phyloP scores from a whole-genome alignment of 2,113 vertebrate species.

The Podarcis cretensis region DNA sequence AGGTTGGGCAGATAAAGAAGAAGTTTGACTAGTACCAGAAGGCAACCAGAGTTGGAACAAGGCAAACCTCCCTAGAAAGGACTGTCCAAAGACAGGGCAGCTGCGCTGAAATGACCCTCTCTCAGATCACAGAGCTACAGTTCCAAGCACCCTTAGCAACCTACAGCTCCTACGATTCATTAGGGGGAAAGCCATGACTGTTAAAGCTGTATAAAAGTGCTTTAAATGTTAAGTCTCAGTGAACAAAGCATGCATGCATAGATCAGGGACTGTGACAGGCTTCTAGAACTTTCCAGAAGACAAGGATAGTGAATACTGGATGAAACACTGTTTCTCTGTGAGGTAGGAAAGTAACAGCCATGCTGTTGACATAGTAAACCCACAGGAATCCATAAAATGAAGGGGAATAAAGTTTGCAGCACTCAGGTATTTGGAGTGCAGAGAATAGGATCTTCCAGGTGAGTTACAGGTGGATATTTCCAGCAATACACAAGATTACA shows the following conservation, averaged over 20 bases:
- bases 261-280: background rate
- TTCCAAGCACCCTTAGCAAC: background rate
- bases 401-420: background rate
- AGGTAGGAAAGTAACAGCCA: background rate
- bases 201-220: too few species aligned
- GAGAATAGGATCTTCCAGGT: background rate
- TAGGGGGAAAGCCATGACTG: too few species aligned
- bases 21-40: too few species aligned
- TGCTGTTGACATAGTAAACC: background rate
- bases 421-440: background rate
- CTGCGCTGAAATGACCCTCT: background rate
- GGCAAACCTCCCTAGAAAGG: background rate
- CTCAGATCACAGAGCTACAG: background rate
- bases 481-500: background rate
- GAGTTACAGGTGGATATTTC: background rate
- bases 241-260: background rate
- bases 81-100: background rate
- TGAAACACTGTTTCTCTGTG: background rate
- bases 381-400: background rate
- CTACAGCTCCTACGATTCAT: too few species aligned
- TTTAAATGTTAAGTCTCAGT: background rate
- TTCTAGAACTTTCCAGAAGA: background rate
- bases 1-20: background rate
- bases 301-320: background rate
- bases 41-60: background rate